Base-by-base conservation (phyloP, 64 coral and sea anemone species). In the Montipora sp. region DNA sequence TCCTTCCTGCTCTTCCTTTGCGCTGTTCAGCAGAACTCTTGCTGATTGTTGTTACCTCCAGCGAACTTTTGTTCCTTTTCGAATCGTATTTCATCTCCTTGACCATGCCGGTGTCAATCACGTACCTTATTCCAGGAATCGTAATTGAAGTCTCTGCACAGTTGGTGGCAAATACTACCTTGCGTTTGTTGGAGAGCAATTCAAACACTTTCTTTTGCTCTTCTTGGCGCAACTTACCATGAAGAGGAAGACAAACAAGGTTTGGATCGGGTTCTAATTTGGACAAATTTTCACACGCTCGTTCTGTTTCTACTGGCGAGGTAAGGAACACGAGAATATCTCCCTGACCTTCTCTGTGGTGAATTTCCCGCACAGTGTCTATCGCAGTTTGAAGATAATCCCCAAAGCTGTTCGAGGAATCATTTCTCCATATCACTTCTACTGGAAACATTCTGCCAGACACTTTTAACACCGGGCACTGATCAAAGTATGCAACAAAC, bases 111-210 rank as follows among this genome's bases (percentile, higher is more conserved):
- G 81, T 97, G 57, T 97, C 95, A 47, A 97, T 76, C 9, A 97
- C 95, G 51, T 89, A 97, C 92, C 77, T 97, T 79, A 97, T 92
- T 1, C 95, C 95, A 0, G 92, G 89, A 57, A 97, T 97, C 4
- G 95, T 97, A 75, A 97, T 69, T 4, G 95, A 97, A 0, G 95
- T 97, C 57, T 97, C 95, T 0, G 95, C 95, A 97, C 95, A 97
- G 59, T 97, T 97, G 1, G 95, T 97, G 16, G 95, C 80, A 79
- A 97, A 97, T 65, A 97, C 53, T 5, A 97, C 84, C 83, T 97
- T 97, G 44, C 95, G 92, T 84, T 97, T 97, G 19, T 79, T 27
- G 5, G 15, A 20, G 22, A 86, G 14, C 8, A 87, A 21, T n/a
- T 85, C 18, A 51, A 97, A 97, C 15, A 94, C 92, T 84, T 87